Percentiles rank a stretch among this genome's conserved stretches.
Conservation (phyloP, 2,888 invertebrate genomes). For the Melanargia galathea region DNA sequence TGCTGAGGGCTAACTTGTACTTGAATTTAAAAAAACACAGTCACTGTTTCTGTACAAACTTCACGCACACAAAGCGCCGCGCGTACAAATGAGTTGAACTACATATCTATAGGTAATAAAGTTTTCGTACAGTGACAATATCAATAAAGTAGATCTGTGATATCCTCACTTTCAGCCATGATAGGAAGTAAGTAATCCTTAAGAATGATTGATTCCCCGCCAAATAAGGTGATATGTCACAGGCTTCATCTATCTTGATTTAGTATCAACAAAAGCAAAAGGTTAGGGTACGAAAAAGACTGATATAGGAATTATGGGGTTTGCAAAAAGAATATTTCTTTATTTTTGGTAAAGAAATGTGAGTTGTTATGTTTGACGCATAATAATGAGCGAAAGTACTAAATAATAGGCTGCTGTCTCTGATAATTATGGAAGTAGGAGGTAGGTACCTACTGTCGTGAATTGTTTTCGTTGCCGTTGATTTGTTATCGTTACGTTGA, state of each 20-base stretch:
- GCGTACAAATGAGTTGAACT: too few species aligned
- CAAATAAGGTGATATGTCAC: constrained; percentile 21
- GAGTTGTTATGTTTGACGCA: neutral
- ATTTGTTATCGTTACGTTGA: too few species aligned
- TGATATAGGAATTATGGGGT: neutral
- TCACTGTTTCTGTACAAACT: too few species aligned
- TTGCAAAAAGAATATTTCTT: neutral
- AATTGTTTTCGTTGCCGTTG: too few species aligned
- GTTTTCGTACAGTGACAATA: neutral
- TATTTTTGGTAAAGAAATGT: neutral
- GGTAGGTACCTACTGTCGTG: too few species aligned
- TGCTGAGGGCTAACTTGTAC: too few species aligned
- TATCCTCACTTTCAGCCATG: neutral
- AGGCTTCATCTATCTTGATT: constrained; percentile 31
- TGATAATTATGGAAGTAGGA: too few species aligned
- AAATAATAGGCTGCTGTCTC: too few species aligned
- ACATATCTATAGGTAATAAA: neutral
- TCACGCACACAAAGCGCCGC: too few species aligned
- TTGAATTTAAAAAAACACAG: too few species aligned
- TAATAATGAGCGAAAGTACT: too few species aligned
- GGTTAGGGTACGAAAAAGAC: constrained; percentile 4
- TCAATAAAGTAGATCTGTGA: constrained; percentile 12
- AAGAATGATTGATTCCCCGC: constrained; percentile 22
- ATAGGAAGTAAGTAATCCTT: constrained; percentile 20
- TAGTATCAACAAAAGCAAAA: constrained; percentile 26